Evolutionary conservation across 2,888 invertebrate genomes (phyloP).

Genomic region (Hypsopygia costalis): DNA sequence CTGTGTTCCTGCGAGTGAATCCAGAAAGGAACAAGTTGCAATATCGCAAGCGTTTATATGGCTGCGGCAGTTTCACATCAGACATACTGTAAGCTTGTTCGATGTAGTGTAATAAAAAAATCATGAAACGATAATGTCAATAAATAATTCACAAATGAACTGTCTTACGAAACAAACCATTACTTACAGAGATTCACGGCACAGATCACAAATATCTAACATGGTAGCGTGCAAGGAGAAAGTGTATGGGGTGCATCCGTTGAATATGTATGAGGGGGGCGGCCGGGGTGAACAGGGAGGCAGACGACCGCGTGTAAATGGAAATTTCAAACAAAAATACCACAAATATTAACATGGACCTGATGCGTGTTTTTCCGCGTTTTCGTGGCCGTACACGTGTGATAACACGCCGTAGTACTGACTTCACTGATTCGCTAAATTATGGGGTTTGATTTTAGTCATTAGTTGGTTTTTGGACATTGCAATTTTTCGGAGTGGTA

Average conservation of each 20-base stretch:
- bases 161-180: conserved; percentile 23
- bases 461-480: too few species aligned
- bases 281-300: conserved; percentile 24
- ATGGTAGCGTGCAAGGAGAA: conserved; percentile 51
- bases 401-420: conserved; percentile 52
- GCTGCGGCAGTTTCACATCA: too few species aligned
- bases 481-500: too few species aligned
- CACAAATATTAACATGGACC: conserved; percentile 79
- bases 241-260: conserved; percentile 80
- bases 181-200: conserved; percentile 50
- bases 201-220: conserved; percentile 45
- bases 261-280: conserved; percentile 83
- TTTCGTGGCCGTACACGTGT: conserved; percentile 56
- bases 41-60: too few species aligned
- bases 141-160: conserved; percentile 31
- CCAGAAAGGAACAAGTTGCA: too few species aligned
- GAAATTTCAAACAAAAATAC: conserved; percentile 81
- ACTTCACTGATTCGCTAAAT: conserved; percentile 41
- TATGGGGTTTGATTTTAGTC: conserved; percentile 17
- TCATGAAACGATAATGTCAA: neutral
- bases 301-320: conserved; percentile 66
- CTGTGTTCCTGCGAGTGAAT: too few species aligned
- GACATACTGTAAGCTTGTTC: too few species aligned
- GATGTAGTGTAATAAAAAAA: too few species aligned
- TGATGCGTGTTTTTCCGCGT: conserved; percentile 71